Evolutionary conservation across 2,797 vertebrate genomes (phyloP).

Genomic region (Malacoctenus gilli): DNA sequence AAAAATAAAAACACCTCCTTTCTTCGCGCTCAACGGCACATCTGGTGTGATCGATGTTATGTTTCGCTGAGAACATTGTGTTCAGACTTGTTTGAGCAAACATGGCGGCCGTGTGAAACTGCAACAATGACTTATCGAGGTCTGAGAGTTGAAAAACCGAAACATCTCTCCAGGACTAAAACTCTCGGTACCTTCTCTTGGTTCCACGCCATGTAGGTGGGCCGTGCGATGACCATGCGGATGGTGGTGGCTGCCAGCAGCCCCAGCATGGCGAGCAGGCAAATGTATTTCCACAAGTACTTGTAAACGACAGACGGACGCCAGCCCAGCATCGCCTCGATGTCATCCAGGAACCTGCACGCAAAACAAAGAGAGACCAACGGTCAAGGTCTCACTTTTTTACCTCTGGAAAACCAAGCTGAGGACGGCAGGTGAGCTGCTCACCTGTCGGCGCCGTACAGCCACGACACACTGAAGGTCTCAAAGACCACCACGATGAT

Average conservation of each 20-base stretch:
- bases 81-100: no score
- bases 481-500: slow-evolving; percentile 85
- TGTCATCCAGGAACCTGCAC: slow-evolving; percentile 84
- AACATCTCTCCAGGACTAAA: no score
- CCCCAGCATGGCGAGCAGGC: slow-evolving; percentile 80
- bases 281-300: slow-evolving; percentile 86
- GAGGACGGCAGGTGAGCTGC: slow-evolving; percentile 6
- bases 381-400: no score
- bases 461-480: slow-evolving; percentile 85
- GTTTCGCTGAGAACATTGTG: no score
- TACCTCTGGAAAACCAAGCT: no score
- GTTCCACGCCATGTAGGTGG: slow-evolving; percentile 84
- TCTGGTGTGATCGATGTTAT: no score
- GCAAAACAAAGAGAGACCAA: background rate
- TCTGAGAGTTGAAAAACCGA: no score
- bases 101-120: no score
- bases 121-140: no score
- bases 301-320: slow-evolving; percentile 77
- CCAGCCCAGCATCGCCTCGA: slow-evolving; percentile 77
- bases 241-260: slow-evolving; percentile 74
- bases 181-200: slow-evolving; percentile 66
- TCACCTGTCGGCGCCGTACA: slow-evolving; percentile 86
- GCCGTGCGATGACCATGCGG: slow-evolving; percentile 62
- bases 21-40: no score
- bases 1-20: background rate